These are phyloP conservation scores for Folsomia manolachei DNA, from an alignment of 2,888 invertebrate genomes.

Conservation along the genomic window DNA sequence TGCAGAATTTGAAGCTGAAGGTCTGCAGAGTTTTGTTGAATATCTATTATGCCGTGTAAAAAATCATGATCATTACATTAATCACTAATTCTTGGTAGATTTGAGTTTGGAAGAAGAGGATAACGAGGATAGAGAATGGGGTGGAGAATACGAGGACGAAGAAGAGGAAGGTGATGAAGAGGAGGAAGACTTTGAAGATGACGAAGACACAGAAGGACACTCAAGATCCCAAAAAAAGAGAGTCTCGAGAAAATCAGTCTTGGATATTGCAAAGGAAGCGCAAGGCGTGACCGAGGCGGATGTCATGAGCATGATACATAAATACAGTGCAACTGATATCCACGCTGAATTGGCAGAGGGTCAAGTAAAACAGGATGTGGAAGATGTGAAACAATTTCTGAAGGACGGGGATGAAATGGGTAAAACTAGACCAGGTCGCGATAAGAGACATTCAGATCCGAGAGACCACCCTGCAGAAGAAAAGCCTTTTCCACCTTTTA, in stretches of 20 bases:
- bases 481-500: background rate
- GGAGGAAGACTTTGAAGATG: background rate
- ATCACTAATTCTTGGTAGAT: too few relatives aligned
- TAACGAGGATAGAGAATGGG: too few relatives aligned
- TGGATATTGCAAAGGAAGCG: background rate
- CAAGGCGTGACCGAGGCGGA: background rate
- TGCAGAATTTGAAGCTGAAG: background rate
- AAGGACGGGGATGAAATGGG: too few relatives aligned
- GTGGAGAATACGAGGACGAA: too few relatives aligned
- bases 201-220: background rate
- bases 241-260: background rate
- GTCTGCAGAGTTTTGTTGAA: too few relatives aligned
- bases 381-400: background rate
- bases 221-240: background rate
- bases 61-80: too few relatives aligned
- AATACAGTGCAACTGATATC: background rate
- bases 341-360: background rate
- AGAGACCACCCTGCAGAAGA: background rate
- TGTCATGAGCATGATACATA: background rate
- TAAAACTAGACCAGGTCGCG: too few relatives aligned
- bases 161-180: background rate
- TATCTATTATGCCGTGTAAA: too few relatives aligned
- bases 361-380: too few relatives aligned
- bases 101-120: too few relatives aligned
- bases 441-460: background rate